A percentile compares a stretch with the other conserved stretches of the same genome.
phyloP scores from a whole-genome alignment of 1,140 invertebrate species.

The Dolichoris vasculosae region DNA sequence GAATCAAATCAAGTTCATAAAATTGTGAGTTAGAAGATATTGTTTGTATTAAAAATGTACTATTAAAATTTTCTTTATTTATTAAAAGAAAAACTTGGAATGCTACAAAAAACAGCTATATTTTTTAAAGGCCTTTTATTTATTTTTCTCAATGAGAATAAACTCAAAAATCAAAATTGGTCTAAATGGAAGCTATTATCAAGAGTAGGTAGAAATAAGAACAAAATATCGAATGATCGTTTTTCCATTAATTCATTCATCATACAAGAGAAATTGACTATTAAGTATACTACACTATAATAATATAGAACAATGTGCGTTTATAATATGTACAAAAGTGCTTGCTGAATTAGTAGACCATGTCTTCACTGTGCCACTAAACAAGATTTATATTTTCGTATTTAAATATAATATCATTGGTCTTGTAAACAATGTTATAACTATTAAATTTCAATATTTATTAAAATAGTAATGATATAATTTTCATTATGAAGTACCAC shows the following conservation, averaged over 20 bases:
- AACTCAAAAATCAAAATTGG: constrained; percentile 46
- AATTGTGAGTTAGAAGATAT: constrained; percentile 41
- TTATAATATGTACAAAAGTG: constrained; percentile 71
- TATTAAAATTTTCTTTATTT: constrained; percentile 47
- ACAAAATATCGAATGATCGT: constrained; percentile 63
- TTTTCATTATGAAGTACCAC: constrained; percentile 51
- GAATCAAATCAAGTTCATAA: constrained; percentile 30
- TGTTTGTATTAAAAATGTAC: constrained; percentile 47
- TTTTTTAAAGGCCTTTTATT: constrained; percentile 51
- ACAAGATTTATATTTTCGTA: constrained; percentile 59
- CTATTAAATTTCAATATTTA: constrained; percentile 56
- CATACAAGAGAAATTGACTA: constrained; percentile 68
- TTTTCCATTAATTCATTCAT: constrained; percentile 68
- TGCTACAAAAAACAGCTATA: constrained; percentile 19
- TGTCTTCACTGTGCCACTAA: constrained; percentile 58
- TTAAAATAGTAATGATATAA: too few species aligned
- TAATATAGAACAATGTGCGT: constrained; percentile 68
- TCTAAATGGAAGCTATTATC: constrained; percentile 42
- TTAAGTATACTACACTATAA: constrained; percentile 64
- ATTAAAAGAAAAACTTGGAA: constrained; percentile 51
- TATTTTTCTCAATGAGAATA: constrained; percentile 50
- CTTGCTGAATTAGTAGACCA: constrained; percentile 62
- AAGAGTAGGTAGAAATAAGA: constrained; percentile 48
- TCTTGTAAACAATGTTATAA: constrained; percentile 60
- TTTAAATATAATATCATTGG: constrained; percentile 55